Base-by-base conservation (phyloP, 2,888 invertebrate species). In the Cetonia aurata region DNA sequence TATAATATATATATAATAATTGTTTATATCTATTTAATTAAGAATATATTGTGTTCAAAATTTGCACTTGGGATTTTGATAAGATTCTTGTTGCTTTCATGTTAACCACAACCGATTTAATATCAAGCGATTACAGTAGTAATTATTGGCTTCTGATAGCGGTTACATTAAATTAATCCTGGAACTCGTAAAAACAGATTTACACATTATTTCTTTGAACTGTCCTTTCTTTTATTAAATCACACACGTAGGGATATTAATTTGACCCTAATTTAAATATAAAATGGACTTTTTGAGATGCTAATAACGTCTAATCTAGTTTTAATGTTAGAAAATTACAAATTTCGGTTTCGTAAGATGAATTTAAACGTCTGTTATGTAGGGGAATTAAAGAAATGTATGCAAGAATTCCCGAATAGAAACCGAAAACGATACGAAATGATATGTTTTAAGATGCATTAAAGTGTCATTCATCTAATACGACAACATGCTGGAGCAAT, bases 261-360 rank as follows among this genome's bases (percentile, higher is more conserved):
- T 48, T 48, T 15, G 15, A 25, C 57, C 10, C 12, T 31, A 41
- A 57, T 57, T 57, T 57, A 17, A 57, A 57, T 57, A 57, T 31
- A 31, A 33, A 41, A 62, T 46, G 60, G 9, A 42, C 9, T 17
- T 31, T 62, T 19, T 9, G 44, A 44, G 37, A 62, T 13, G 12
- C 31, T 56, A 56, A 56, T 67, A 67, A 10, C 55, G 31, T 31
- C 44, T 67, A 67, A 67, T 67, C 67, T 67, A 57, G 56, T 56
- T 67, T 67, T 67, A 67, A 67, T 67, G 67, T 66, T 56, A 55
- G 56, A 67, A 55, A 67, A 67, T 67, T 55, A 67, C 56, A 48
- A 67, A 56, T 67, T 67, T 56, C 37, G 37, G 46, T 57, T 67
- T 56, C 56, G 44, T 44, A 67, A 67, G 55, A 46, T 19, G 56